Percentiles rank a stretch among this genome's conserved stretches.
phyloP scores from a whole-genome alignment of 64 coral and sea anemone genomes.

The Montipora cactus region DNA sequence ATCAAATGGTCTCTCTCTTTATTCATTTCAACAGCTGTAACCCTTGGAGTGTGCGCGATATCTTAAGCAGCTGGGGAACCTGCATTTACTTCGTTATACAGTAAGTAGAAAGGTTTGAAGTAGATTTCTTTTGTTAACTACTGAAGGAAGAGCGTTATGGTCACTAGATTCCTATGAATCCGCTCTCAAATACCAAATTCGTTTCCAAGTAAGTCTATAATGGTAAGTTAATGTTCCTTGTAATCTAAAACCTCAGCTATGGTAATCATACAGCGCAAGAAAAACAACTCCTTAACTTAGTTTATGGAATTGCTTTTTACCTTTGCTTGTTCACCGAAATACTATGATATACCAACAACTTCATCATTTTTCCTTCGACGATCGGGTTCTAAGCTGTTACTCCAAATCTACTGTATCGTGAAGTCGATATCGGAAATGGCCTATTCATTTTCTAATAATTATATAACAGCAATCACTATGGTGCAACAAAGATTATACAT shows the following conservation, averaged over 20 bases:
- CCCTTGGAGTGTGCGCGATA: neutral
- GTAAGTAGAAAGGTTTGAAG: neutral
- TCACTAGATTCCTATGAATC: too few relatives aligned
- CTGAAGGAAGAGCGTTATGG: neutral
- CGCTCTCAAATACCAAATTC: neutral
- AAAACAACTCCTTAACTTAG: neutral
- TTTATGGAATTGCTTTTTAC: neutral
- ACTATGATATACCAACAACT: neutral
- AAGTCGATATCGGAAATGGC: constrained; percentile 11
- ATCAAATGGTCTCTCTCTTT: neutral
- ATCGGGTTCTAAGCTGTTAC: neutral
- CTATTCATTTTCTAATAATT: neutral
- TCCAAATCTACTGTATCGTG: neutral
- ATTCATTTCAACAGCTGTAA: neutral
- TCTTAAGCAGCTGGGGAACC: neutral
- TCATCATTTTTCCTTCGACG: neutral
- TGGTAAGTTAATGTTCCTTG: neutral
- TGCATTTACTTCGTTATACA: neutral
- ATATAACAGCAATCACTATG: neutral
- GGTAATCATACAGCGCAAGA: neutral
- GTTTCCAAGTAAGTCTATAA: neutral
- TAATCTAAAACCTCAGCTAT: neutral
- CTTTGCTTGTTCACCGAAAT: neutral
- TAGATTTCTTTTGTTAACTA: neutral
- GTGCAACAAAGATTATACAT: neutral